Base-by-base conservation (phyloP, 2,797 vertebrate genomes). In the Steatocranus sp. region DNA sequence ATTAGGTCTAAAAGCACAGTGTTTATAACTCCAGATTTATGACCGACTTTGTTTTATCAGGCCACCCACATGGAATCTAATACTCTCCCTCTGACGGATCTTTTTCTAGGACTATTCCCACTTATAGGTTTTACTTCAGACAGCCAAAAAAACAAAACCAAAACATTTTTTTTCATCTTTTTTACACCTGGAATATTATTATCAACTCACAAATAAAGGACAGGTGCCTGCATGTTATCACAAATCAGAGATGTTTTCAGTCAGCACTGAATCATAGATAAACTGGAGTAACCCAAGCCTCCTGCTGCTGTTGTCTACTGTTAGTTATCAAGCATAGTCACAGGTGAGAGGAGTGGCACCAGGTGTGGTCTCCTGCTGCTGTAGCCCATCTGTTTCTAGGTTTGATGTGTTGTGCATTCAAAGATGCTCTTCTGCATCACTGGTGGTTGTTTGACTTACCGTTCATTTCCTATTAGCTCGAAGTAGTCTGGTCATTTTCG, bases 21-120 rank as follows among this genome's bases (percentile, higher is more conserved):
- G 92, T 93, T 93, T 93, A 90, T 86, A 92, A 79, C 82, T 86
- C 58, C 49, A 87, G 84, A 93, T 94, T 93, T 91, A 92, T 83
- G 82, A 84, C 86, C 63, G 74, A 89, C 93, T 91, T 91, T 87
- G 86, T 93, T 94, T 91, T 87, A 92, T 94, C 88, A 86, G 92
- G 80, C 92, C 94, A 94, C 93, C 94, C 91, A 93, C 87, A 14
- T 68, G 41, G 88, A 91, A 84, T 91, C 38, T 73, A 87, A 88
- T 90, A 76, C 88, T 81, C 90, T 87, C 54, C 73, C 56, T 87
- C 17, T 82, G 51, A 18, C 58, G 1, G 2, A 15, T 53, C 77
- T 76, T 77, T 84, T 79, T 76, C 49, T 83, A 85, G 75, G 36
- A 36, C 32, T 73, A 9, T 53, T 41, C 79, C 14, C 11, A 30